Evolutionary conservation across 2,113 vertebrate genomes (phyloP).

Genomic region (Otolemur garnettii): DNA sequence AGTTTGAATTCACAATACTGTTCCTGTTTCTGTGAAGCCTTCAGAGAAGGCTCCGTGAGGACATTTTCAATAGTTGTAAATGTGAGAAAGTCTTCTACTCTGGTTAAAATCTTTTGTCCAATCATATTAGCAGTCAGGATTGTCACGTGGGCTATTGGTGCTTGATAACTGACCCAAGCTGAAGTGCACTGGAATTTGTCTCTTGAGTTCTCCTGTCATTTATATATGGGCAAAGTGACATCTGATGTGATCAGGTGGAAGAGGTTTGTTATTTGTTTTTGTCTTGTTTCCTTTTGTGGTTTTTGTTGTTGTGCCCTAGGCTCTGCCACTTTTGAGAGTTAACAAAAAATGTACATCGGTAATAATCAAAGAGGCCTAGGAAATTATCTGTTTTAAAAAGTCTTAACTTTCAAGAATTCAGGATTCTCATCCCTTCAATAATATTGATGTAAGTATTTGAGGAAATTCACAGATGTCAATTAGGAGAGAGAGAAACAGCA

Average conservation of each 20-base stretch:
- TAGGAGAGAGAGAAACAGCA: background rate
- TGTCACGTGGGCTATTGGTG: background rate
- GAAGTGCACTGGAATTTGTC: background rate
- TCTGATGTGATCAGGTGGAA: background rate
- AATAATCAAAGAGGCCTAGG: background rate
- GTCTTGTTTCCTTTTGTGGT: background rate
- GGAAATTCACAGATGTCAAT: background rate
- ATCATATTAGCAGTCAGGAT: background rate
- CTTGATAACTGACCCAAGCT: background rate
- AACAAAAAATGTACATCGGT: background rate
- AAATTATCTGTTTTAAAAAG: constrained; percentile 25
- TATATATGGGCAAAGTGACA: background rate
- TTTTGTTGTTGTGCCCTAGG: background rate
- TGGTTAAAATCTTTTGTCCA: background rate
- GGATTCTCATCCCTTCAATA: background rate
- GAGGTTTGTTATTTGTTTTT: background rate
- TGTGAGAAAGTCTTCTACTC: background rate
- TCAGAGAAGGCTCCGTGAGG: background rate
- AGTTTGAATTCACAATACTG: background rate
- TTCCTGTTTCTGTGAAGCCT: background rate
- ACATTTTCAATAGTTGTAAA: background rate
- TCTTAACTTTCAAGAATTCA: constrained; percentile 32
- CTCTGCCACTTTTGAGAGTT: background rate
- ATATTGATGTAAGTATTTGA: background rate
- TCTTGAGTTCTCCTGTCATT: background rate